Conservation (phyloP, 2,113 vertebrate genomes). For the Struthio camelus region DNA sequence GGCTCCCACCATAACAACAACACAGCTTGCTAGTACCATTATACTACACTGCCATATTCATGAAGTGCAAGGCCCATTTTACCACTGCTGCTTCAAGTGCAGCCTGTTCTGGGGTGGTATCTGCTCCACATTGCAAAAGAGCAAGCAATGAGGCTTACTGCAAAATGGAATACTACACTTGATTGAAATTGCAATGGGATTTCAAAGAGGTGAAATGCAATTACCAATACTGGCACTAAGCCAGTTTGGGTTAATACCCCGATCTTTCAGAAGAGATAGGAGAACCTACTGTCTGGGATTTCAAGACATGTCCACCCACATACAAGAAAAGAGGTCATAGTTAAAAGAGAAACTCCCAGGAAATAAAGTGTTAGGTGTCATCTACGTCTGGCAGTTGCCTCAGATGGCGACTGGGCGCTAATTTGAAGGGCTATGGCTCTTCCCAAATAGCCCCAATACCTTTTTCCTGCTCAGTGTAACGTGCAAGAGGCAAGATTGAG, state of each 20-base stretch:
- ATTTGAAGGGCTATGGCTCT: neutral
- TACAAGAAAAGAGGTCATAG: neutral
- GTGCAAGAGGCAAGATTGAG: neutral
- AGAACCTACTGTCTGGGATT: neutral
- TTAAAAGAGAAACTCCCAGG: neutral
- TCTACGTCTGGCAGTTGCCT: neutral
- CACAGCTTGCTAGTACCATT: neutral
- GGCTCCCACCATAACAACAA: neutral
- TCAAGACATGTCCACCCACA: neutral
- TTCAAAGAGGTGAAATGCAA: conserved; percentile 35
- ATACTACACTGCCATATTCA: neutral
- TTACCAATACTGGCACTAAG: conserved; percentile 29
- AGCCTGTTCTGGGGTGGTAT: neutral
- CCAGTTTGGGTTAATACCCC: conserved; percentile 15
- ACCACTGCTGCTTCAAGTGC: neutral
- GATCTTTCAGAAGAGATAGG: neutral
- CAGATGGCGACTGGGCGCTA: neutral
- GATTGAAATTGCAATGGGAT: neutral
- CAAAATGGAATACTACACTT: neutral
- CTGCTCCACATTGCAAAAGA: neutral
- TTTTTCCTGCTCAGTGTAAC: neutral
- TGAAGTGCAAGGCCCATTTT: neutral
- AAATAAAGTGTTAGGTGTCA: neutral
- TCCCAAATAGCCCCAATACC: neutral
- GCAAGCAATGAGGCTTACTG: neutral